phyloP scores from a whole-genome alignment of 1,140 invertebrate species.

The Pseudomyrmex cubaensis region DNA sequence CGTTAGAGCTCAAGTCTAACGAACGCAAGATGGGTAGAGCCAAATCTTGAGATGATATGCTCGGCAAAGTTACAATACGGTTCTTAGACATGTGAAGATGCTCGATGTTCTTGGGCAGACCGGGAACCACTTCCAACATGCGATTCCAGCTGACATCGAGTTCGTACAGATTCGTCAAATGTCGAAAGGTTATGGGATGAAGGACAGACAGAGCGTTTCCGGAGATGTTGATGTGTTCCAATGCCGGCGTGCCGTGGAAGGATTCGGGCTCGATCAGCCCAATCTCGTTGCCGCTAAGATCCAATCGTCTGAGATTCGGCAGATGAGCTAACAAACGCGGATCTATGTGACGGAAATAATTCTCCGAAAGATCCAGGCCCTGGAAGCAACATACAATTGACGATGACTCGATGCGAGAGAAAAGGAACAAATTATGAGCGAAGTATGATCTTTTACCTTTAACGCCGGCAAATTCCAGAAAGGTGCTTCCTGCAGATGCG shows the following conservation, averaged over 20 bases:
- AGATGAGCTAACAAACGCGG: slow-evolving; percentile 90
- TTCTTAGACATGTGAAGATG: slow-evolving; percentile 91
- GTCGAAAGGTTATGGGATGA: slow-evolving; percentile 91
- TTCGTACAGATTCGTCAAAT: slow-evolving; percentile 90
- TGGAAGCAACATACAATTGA: slow-evolving; percentile 66
- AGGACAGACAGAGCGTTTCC: slow-evolving; percentile 89
- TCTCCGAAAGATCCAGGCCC: slow-evolving; percentile 91
- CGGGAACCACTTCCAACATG: slow-evolving; percentile 89
- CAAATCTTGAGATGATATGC: slow-evolving; percentile 87
- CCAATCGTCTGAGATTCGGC: slow-evolving; percentile 90
- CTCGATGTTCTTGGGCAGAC: slow-evolving; percentile 91
- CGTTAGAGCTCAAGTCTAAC: slow-evolving; percentile 92
- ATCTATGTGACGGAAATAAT: slow-evolving; percentile 90
- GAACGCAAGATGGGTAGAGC: slow-evolving; percentile 89
- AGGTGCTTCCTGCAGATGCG: slow-evolving; percentile 87
- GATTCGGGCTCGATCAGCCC: slow-evolving; percentile 89
- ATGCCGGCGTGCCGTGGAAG: slow-evolving; percentile 89
- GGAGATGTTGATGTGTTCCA: slow-evolving; percentile 93
- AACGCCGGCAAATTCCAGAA: slow-evolving; percentile 93
- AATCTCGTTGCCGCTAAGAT: slow-evolving; percentile 92
- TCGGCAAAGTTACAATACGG: slow-evolving; percentile 89
- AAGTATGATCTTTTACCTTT: slow-evolving; percentile 85
- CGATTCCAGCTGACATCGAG: slow-evolving; percentile 92
- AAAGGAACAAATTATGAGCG: not conserved
- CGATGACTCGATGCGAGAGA: not conserved